Evolutionary conservation across 2,113 vertebrate species (phyloP).

Genomic region (Rhabdornis inornatus): DNA sequence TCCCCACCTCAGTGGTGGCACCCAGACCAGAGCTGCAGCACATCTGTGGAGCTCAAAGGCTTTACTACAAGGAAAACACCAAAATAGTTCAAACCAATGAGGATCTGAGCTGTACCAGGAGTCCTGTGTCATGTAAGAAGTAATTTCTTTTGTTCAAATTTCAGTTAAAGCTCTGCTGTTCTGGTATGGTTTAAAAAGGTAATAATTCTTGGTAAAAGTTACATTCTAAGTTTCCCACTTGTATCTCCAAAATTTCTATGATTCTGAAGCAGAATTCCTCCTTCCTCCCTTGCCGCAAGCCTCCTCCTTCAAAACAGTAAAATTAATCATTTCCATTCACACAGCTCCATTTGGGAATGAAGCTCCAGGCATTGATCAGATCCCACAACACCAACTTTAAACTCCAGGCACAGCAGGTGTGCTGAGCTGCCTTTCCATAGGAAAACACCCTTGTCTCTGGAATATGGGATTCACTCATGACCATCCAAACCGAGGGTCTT

Average conservation of each 20-base stretch:
- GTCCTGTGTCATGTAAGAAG: fast-evolving
- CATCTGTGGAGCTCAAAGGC: fast-evolving
- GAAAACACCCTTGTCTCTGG: not conserved
- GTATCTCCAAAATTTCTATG: fast-evolving
- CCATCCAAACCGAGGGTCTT: fast-evolving
- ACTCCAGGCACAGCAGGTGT: not conserved
- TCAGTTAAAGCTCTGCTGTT: not conserved
- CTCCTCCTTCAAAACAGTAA: not conserved
- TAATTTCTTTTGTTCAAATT: not conserved
- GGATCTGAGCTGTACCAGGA: not conserved
- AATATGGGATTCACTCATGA: not conserved
- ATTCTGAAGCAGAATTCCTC: not conserved
- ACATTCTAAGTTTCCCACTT: fast-evolving
- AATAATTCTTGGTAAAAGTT: not conserved
- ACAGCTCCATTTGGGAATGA: not conserved
- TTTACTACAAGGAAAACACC: not conserved
- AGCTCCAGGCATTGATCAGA: not conserved
- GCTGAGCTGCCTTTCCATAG: not conserved
- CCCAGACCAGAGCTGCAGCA: not conserved
- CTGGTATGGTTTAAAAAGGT: not conserved
- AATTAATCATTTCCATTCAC: not conserved
- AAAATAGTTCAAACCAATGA: not conserved
- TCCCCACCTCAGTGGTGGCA: not conserved
- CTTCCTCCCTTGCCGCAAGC: not conserved
- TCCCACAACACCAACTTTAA: not conserved